These are phyloP conservation scores for Sebastes kiyomatsui DNA, from an alignment of 2,797 vertebrate genomes.

Conservation along the genomic window DNA sequence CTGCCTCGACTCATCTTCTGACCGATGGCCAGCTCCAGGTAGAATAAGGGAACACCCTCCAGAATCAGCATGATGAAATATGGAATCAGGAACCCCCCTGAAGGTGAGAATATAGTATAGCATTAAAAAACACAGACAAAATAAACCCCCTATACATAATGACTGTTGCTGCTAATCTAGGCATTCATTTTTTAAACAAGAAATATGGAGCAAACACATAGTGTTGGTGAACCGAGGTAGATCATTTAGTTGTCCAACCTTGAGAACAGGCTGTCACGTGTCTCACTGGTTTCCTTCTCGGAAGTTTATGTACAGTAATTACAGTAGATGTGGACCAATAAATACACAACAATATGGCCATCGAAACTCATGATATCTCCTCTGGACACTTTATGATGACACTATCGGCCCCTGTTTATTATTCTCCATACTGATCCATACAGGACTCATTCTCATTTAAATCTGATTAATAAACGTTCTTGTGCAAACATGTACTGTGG, in stretches of 20 bases:
- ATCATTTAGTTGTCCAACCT: background rate
- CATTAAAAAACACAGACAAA: background rate
- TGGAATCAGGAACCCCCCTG: slow-evolving; percentile 93
- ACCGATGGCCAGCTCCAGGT: slow-evolving; percentile 92
- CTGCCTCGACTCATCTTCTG: slow-evolving; percentile 93
- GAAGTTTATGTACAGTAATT: background rate
- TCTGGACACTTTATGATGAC: background rate
- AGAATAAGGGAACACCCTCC: slow-evolving; percentile 92
- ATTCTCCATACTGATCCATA: background rate
- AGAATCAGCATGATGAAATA: slow-evolving; percentile 91
- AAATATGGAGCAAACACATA: background rate
- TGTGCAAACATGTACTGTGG: background rate
- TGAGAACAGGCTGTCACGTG: background rate
- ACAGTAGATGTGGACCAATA: slow-evolving; percentile 6
- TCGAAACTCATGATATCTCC: background rate
- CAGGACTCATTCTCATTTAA: background rate
- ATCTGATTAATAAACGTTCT: background rate
- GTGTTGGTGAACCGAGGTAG: background rate
- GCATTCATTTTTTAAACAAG: background rate
- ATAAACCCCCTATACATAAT: background rate
- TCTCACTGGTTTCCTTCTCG: background rate
- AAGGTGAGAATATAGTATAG: background rate
- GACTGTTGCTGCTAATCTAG: background rate
- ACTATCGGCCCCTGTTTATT: background rate
- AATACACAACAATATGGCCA: background rate